phyloP scores from a whole-genome alignment of 2,888 invertebrate genomes.

The Caenorhabditis plicata region DNA sequence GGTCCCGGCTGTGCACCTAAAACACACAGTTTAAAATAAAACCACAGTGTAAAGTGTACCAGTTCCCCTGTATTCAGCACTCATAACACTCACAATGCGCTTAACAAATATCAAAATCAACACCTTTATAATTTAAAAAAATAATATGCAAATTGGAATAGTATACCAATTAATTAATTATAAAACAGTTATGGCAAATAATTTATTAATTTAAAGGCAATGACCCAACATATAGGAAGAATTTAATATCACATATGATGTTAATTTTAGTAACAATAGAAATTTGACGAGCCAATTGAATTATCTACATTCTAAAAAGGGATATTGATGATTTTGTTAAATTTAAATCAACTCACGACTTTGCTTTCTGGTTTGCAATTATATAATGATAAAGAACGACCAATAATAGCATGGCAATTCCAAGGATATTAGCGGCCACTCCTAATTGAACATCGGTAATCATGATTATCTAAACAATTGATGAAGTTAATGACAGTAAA shows the following conservation, averaged over 20 bases:
- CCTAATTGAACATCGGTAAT: constrained; percentile 65
- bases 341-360: constrained; percentile 11
- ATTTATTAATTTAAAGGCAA: too few relatives aligned
- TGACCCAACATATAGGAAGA: neutral
- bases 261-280: neutral
- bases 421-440: constrained; percentile 62
- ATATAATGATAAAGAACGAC: constrained; percentile 64
- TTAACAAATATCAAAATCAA: neutral
- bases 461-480: constrained; percentile 25
- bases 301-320: neutral
- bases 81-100: constrained; percentile 21
- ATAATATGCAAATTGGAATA: too few relatives aligned
- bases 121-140: too few relatives aligned
- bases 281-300: too few relatives aligned
- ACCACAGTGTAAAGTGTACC: neutral
- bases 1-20: constrained; percentile 41
- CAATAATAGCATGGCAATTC: constrained; percentile 62
- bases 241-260: neutral
- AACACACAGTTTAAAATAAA: neutral
- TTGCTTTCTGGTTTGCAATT: constrained; percentile 53
- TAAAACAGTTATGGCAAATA: neutral
- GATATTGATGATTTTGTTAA: neutral
- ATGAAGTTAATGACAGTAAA: neutral
- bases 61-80: constrained; percentile 18
- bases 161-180: neutral